A percentile compares a stretch with the other conserved stretches of the same genome.
These are phyloP conservation scores for Euglossa dilemma DNA, from an alignment of 1,140 invertebrate species.

Conservation along the genomic window DNA sequence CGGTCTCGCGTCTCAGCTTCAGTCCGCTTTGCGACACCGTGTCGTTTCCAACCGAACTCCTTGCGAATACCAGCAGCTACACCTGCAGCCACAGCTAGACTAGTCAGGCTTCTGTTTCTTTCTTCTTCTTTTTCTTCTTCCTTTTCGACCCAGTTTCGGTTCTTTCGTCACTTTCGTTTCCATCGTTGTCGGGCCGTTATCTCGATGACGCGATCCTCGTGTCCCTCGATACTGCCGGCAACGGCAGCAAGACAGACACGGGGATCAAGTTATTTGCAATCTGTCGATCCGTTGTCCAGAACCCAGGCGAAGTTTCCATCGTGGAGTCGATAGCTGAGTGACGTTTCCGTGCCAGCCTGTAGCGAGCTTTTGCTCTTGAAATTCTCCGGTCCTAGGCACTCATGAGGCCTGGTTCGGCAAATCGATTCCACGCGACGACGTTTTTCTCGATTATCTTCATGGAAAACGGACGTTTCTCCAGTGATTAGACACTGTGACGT, in stretches of 20 bases:
- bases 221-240: constrained; percentile 1
- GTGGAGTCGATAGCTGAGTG: constrained; percentile 82
- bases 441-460: background rate
- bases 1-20: constrained; percentile 34
- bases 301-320: constrained; percentile 56
- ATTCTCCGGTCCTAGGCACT: constrained; percentile 63
- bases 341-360: constrained; percentile 81
- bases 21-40: constrained; percentile 25
- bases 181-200: background rate
- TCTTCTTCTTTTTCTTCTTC: background rate
- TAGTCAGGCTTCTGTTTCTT: background rate
- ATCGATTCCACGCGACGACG: constrained; percentile 28
- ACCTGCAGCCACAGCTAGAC: background rate
- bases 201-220: background rate
- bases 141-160: background rate
- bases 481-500: background rate
- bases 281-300: constrained; percentile 47
- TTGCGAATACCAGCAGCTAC: background rate
- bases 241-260: constrained; percentile 5
- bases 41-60: too few species aligned
- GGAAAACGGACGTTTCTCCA: background rate
- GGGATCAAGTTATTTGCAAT: constrained; percentile 57
- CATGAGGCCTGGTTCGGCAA: constrained; percentile 22
- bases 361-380: constrained; percentile 78
- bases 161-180: constrained; percentile 9